Evolutionary conservation across 2,888 invertebrate species (phyloP).

Genomic region (Clitarchus hookeri): DNA sequence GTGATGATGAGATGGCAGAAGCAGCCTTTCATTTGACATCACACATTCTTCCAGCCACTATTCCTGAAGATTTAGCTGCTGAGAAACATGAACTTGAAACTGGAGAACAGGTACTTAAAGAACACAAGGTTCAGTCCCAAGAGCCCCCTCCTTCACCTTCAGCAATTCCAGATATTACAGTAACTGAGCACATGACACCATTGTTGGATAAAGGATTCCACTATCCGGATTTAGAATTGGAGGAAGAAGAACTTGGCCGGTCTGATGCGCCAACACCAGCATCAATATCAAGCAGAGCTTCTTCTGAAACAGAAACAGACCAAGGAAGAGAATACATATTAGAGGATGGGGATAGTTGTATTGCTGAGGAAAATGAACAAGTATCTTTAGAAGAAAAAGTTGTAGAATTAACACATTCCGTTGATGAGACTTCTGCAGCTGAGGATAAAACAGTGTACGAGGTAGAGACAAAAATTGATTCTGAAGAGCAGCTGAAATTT

Average conservation of each 20-base stretch:
- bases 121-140: constrained; percentile 56
- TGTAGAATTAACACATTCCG: constrained; percentile 53
- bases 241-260: constrained; percentile 52
- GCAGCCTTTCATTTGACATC: constrained; percentile 57
- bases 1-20: constrained; percentile 55
- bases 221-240: constrained; percentile 58
- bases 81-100: constrained; percentile 60
- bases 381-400: constrained; percentile 46
- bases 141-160: constrained; percentile 53
- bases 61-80: constrained; percentile 57
- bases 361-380: constrained; percentile 49
- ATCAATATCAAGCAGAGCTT: constrained; percentile 67
- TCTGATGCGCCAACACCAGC: constrained; percentile 58
- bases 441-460: constrained; percentile 63
- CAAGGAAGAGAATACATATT: constrained; percentile 67
- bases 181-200: constrained; percentile 64
- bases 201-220: constrained; percentile 55
- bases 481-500: constrained; percentile 53
- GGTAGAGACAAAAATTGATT: constrained; percentile 56
- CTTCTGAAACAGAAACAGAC: constrained; percentile 62
- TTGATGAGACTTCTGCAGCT: constrained; percentile 61
- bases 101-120: constrained; percentile 52
- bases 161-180: constrained; percentile 65
- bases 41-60: constrained; percentile 54
- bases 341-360: constrained; percentile 50